Conservation (phyloP, 1,140 invertebrate genomes). For the Drosophila kurseongensis region DNA sequence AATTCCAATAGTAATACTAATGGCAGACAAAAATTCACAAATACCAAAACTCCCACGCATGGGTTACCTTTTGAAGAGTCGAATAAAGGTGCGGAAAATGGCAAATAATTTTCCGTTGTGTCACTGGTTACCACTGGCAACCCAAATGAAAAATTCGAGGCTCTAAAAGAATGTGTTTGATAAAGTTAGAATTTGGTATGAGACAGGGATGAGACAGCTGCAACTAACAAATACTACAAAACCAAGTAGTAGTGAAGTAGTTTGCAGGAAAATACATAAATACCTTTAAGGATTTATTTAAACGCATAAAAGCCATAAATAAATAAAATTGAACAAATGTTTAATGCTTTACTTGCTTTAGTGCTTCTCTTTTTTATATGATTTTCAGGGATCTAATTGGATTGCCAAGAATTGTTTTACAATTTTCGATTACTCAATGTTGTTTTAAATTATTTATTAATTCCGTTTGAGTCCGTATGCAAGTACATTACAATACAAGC, state of each 20-base stretch:
- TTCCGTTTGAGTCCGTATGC: no score
- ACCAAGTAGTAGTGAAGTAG: no score
- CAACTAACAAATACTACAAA: neutral
- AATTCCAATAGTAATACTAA: slow-evolving; percentile 32
- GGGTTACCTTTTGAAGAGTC: slow-evolving; percentile 27
- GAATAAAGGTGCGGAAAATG: neutral
- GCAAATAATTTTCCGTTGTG: slow-evolving; percentile 2
- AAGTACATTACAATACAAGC: neutral
- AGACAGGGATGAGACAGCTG: slow-evolving; percentile 4
- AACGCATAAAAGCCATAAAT: no score
- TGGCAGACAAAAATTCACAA: slow-evolving; percentile 17
- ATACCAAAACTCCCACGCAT: slow-evolving; percentile 22
- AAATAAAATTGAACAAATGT: no score
- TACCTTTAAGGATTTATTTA: no score
- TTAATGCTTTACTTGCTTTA: no score
- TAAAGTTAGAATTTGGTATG: slow-evolving; percentile 37
- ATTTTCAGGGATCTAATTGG: no score
- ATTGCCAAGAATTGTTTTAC: no score
- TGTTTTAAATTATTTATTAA: no score
- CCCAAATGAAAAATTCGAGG: slow-evolving; percentile 21
- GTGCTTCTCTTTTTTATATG: no score
- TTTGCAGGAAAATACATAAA: no score
- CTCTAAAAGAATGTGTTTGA: slow-evolving; percentile 27
- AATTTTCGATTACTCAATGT: no score
- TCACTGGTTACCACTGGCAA: slow-evolving; percentile 28